phyloP scores from a whole-genome alignment of 2,888 invertebrate genomes.

The Tanypteryx hageni region DNA sequence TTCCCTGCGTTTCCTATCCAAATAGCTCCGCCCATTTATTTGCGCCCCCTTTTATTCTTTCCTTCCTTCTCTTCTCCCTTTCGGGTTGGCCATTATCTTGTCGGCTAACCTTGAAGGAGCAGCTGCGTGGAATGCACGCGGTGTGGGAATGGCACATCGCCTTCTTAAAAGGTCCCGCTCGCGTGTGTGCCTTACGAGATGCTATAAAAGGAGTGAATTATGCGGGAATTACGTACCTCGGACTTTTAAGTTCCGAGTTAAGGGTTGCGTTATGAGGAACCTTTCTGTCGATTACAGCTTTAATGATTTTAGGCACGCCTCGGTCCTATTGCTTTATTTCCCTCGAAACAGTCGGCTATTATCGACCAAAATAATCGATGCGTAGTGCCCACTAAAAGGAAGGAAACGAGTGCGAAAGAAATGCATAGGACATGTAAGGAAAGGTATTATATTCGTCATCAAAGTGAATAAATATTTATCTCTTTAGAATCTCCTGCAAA shows the following conservation, averaged over 20 bases:
- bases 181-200: neutral
- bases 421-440: too few relatives aligned
- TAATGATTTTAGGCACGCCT: too few relatives aligned
- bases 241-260: neutral
- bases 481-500: too few relatives aligned
- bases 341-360: too few relatives aligned
- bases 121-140: neutral
- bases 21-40: neutral
- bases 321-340: too few relatives aligned
- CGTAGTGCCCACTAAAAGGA: too few relatives aligned
- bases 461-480: too few relatives aligned
- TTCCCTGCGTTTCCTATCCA: neutral
- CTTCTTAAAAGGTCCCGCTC: neutral
- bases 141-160: neutral
- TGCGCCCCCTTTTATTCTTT: neutral
- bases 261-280: too few relatives aligned
- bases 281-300: too few relatives aligned
- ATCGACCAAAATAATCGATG: too few relatives aligned
- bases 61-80: neutral
- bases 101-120: constrained; percentile 5
- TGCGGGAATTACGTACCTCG: neutral
- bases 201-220: neutral
- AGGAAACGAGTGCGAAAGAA: too few relatives aligned
- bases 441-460: too few relatives aligned
- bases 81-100: neutral